Evolutionary conservation across 92 coral and sea anemone genomes (phyloP).

Genomic region (Actinostola sp.): DNA sequence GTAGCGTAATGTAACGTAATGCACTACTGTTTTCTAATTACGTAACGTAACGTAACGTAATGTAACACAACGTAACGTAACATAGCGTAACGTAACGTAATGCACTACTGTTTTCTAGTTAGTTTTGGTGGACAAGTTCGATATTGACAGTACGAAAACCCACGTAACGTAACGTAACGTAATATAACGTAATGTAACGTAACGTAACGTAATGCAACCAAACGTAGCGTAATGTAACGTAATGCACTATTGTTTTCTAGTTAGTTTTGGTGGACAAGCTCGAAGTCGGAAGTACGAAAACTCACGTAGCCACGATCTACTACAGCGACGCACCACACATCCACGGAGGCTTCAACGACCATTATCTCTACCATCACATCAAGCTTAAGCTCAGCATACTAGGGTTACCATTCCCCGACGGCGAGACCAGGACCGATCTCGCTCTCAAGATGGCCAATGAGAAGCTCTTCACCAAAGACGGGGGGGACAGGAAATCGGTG

Average conservation of each 20-base stretch:
- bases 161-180: no score
- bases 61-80: no score
- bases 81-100: no score
- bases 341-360: constrained; percentile 8
- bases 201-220: neutral
- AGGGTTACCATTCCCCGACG: constrained; percentile 39
- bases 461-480: constrained; percentile 25
- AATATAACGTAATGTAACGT: no score
- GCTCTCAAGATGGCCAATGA: constrained; percentile 46
- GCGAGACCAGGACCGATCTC: constrained; percentile 39
- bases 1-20: no score
- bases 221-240: no score
- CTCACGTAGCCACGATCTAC: constrained; percentile 43
- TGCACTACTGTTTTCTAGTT: no score
- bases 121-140: constrained; percentile 14
- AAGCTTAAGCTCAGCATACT: constrained; percentile 29
- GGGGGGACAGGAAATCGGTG: constrained; percentile 27
- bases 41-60: no score
- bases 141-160: neutral
- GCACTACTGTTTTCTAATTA: no score
- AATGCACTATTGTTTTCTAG: no score
- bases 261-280: constrained; percentile 21
- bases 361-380: neutral
- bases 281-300: neutral
- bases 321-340: constrained; percentile 34